A percentile compares a stretch with the other conserved stretches of the same genome.
These are phyloP conservation scores for Ginglymostoma cirratum DNA, from an alignment of 2,113 vertebrate species.

Conservation along the genomic window DNA sequence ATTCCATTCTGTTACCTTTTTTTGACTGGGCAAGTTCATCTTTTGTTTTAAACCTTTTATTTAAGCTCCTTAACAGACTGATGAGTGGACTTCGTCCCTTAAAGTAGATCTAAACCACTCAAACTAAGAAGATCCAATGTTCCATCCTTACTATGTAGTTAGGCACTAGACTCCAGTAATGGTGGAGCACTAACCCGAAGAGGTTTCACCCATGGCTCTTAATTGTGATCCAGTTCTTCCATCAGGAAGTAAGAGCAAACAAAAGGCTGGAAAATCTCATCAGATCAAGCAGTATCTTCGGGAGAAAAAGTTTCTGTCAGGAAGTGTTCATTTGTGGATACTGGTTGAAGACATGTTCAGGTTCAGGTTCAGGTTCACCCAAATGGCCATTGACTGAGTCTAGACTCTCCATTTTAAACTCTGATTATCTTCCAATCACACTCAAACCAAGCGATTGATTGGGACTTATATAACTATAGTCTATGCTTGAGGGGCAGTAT, in stretches of 20 bases:
- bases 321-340: neutral
- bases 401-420: neutral
- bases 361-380: neutral
- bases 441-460: neutral
- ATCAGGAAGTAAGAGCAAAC: too few relatives aligned
- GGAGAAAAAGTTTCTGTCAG: neutral
- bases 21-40: neutral
- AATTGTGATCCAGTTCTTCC: neutral
- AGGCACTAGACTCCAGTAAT: neutral
- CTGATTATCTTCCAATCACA: neutral
- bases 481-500: neutral
- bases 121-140: neutral
- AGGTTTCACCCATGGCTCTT: neutral
- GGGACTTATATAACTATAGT: neutral
- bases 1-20: neutral
- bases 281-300: too few relatives aligned
- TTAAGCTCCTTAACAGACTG: neutral
- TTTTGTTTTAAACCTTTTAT: neutral
- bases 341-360: neutral
- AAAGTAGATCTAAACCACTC: neutral
- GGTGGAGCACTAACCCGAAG: neutral
- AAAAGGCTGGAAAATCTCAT: too few relatives aligned
- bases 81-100: neutral
- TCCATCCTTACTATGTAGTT: neutral
- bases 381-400: neutral